A percentile compares a stretch with the other conserved stretches of the same genome.
phyloP scores from a whole-genome alignment of 1,140 invertebrate genomes.

The Pygmarrhopalites habei region DNA sequence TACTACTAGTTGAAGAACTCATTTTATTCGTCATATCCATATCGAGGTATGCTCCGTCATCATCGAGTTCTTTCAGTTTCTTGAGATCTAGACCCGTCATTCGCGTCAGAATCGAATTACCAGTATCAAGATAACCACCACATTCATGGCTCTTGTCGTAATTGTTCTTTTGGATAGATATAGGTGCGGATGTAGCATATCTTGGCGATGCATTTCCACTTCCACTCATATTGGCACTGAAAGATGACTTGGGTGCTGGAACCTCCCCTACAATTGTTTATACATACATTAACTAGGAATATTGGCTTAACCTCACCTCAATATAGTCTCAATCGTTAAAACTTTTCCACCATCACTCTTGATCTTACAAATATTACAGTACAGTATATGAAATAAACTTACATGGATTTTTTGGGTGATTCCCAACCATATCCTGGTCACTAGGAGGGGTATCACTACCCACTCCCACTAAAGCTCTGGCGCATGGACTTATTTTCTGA shows the following conservation, averaged over 20 bases:
- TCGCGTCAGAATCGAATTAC: conserved; percentile 27
- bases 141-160: conserved; percentile 1
- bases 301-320: too few species aligned
- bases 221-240: conserved; percentile 3
- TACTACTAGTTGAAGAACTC: too few species aligned
- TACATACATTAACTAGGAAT: too few species aligned
- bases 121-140: conserved; percentile 12
- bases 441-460: conserved; percentile 10
- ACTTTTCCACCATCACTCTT: too few species aligned
- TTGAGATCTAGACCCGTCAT: conserved; percentile 38
- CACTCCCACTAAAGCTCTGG: conserved; percentile 4
- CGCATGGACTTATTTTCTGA: conserved; percentile 29
- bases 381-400: too few species aligned
- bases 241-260: background rate
- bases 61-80: conserved; percentile 30
- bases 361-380: too few species aligned
- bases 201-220: conserved; percentile 6
- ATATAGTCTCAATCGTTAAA: too few species aligned
- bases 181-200: conserved; percentile 35
- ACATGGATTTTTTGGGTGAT: too few species aligned
- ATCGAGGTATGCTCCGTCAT: conserved; percentile 34
- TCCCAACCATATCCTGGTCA: too few species aligned
- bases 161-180: conserved; percentile 34
- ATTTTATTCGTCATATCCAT: conserved; percentile 38
- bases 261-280: too few species aligned